These are phyloP conservation scores for Pteropus rufus DNA, from an alignment of 2,797 vertebrate genomes.

Conservation along the genomic window DNA sequence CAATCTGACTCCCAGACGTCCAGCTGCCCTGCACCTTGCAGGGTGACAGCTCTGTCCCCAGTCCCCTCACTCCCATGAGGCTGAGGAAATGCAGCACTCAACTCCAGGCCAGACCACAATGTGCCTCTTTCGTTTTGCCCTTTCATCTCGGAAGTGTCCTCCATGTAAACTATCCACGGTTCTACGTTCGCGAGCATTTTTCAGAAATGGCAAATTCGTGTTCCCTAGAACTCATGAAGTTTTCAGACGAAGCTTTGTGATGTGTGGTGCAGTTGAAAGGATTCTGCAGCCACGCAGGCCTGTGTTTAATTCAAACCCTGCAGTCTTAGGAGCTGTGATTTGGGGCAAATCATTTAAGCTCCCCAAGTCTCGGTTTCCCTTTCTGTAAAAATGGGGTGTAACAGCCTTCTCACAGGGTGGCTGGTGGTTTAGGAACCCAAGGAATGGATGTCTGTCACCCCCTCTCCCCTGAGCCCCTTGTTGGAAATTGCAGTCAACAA, in stretches of 20 bases:
- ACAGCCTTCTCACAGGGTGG: not conserved
- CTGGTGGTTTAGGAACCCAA: not conserved
- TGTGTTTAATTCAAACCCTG: not conserved
- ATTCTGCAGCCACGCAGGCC: not conserved
- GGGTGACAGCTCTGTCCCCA: not conserved
- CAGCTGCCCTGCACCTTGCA: not conserved
- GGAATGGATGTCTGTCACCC: not conserved
- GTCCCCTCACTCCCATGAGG: not conserved
- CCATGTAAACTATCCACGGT: rapidly evolving
- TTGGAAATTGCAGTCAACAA: not conserved
- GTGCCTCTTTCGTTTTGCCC: not conserved
- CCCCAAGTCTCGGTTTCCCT: not conserved
- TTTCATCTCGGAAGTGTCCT: not conserved
- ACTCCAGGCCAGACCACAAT: not conserved
- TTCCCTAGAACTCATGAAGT: not conserved
- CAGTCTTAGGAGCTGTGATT: not conserved
- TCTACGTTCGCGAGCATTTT: not conserved
- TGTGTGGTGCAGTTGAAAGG: not conserved
- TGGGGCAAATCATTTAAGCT: not conserved
- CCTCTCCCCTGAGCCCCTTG: not conserved
- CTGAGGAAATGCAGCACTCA: not conserved
- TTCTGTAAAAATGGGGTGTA: not conserved
- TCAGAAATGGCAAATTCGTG: not conserved
- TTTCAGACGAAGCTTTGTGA: not conserved
- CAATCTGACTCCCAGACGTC: not conserved